These are phyloP conservation scores for Caenorhabditis panamensis DNA, from an alignment of 2,888 invertebrate genomes.

Conservation along the genomic window DNA sequence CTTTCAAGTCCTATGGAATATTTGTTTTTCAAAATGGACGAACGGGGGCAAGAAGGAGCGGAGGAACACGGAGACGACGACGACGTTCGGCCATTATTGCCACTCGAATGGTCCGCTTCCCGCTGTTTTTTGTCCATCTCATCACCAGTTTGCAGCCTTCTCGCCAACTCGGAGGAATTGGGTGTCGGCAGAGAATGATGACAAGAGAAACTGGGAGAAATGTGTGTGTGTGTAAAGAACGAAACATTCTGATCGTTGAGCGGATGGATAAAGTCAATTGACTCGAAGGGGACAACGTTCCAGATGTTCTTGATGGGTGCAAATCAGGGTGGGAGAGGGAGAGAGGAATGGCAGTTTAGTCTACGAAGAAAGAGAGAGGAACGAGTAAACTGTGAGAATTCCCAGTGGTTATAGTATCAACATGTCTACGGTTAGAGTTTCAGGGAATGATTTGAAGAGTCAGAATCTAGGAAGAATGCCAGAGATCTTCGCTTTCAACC, in stretches of 20 bases:
- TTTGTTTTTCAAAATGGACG: constrained; percentile 8
- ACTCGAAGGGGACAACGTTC: not conserved
- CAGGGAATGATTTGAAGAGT: no score
- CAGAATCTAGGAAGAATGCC: not conserved
- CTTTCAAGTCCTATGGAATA: not conserved
- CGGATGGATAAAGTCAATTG: not conserved
- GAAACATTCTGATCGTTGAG: constrained; percentile 12
- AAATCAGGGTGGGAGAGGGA: not conserved
- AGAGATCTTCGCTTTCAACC: not conserved
- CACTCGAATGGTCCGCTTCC: constrained; percentile 20
- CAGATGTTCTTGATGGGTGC: constrained; percentile 11
- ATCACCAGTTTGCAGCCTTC: not conserved
- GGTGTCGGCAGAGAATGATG: not conserved
- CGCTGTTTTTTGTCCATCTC: not conserved
- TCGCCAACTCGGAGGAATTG: not conserved
- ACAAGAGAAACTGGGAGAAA: not conserved
- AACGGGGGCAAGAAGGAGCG: not conserved
- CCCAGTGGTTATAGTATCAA: no score
- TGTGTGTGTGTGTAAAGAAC: constrained; percentile 24
- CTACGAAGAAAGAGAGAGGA: not conserved
- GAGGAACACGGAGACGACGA: not conserved
- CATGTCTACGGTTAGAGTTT: no score
- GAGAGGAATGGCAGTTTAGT: not conserved
- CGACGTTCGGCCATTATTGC: constrained; percentile 18
- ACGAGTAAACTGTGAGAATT: no score